Percentiles rank a stretch among this genome's conserved stretches.
Conservation (phyloP, 1,140 invertebrate genomes). For the Drosophila sechellia region DNA sequence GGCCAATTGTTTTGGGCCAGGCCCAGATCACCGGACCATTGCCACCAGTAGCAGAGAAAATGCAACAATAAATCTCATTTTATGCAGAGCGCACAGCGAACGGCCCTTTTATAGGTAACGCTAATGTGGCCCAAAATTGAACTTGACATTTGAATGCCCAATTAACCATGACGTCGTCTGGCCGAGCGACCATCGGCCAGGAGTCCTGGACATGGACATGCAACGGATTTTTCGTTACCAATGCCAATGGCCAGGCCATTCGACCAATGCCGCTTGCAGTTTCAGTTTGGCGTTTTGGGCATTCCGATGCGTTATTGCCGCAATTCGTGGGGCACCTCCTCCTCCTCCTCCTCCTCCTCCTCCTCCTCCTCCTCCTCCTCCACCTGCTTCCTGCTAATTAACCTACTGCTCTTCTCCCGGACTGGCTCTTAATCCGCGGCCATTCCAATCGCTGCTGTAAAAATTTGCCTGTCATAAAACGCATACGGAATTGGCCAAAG, state of each 20-base stretch:
- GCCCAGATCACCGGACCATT: conserved; percentile 67
- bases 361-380: neutral
- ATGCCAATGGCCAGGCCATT: conserved; percentile 11
- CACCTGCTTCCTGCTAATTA: conserved; percentile 57
- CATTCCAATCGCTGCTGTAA: conserved; percentile 51
- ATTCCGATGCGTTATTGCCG: conserved; percentile 69
- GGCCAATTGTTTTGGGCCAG: conserved; percentile 63
- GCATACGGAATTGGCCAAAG: conserved; percentile 35
- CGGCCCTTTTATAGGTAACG: conserved; percentile 84
- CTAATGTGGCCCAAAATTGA: conserved; percentile 84
- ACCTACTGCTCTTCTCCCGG: conserved; percentile 45
- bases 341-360: neutral
- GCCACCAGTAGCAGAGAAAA: conserved; percentile 71
- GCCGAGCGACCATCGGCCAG: neutral
- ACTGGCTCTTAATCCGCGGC: conserved; percentile 38
- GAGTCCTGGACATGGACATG: conserved; percentile 41
- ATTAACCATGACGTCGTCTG: conserved; percentile 77
- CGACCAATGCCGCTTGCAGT: conserved; percentile 12
- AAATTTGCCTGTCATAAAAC: conserved; percentile 67
- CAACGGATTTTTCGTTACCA: neutral
- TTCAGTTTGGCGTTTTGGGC: conserved; percentile 67
- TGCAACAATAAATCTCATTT: conserved; percentile 84
- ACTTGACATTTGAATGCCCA: conserved; percentile 84
- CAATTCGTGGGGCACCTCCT: conserved; percentile 33
- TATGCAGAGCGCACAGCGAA: conserved; percentile 66